phyloP scores from a whole-genome alignment of 2,888 invertebrate genomes.

The Melanophora roralis region DNA sequence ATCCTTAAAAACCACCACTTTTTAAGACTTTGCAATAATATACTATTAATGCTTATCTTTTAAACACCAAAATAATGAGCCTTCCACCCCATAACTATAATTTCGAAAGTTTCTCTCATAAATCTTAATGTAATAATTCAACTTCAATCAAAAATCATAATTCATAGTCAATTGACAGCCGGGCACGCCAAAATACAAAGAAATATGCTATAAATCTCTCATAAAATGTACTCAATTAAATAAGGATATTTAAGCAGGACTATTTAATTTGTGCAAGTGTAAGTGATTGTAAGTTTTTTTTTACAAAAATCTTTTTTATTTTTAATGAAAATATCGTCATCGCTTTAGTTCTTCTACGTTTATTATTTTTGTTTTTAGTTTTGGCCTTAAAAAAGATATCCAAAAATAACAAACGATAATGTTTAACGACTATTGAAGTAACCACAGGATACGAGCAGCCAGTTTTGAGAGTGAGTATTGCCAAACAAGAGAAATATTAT shows the following conservation, averaged over 20 bases:
- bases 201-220: conserved; percentile 42
- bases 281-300: conserved; percentile 24
- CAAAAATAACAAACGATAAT: conserved; percentile 23
- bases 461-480: conserved; percentile 23
- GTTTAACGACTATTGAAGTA: conserved; percentile 17
- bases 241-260: conserved; percentile 29
- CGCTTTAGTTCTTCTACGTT: conserved; percentile 8
- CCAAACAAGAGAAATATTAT: conserved; percentile 69
- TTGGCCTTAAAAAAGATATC: neutral
- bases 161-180: conserved; percentile 67
- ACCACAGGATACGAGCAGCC: conserved; percentile 25
- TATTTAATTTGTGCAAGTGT: conserved; percentile 7
- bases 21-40: too few species aligned
- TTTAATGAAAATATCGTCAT: too few species aligned
- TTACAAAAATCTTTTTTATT: conserved; percentile 31
- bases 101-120: conserved; percentile 69
- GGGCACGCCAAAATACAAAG: conserved; percentile 21
- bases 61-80: too few species aligned
- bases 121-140: conserved; percentile 75
- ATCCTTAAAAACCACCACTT: too few species aligned
- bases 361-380: neutral
- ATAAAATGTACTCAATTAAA: neutral
- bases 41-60: too few species aligned
- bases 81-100: too few species aligned
- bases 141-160: conserved; percentile 77